Evolutionary conservation across 2,888 invertebrate genomes (phyloP), one percentile per base, ranked within the genome.

Genomic region (Opisthograptis luteolata): DNA sequence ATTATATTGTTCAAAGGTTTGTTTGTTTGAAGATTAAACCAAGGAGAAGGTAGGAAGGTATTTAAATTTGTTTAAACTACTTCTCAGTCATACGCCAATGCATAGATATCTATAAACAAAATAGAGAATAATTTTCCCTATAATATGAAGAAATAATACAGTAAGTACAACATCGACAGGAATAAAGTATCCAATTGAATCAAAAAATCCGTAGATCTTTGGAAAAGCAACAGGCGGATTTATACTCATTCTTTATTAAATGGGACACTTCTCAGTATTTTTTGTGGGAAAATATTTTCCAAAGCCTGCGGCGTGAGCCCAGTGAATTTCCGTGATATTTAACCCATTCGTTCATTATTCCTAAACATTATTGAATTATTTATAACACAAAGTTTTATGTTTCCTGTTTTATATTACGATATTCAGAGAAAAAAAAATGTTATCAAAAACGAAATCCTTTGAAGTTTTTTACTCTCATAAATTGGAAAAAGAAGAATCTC

Each of bases 311-410:
- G 32, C 37, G 45, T 37, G 31, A 32, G 41, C 45, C 31, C 13
- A 6, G 44, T 35, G 45, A 55, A 55, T 51, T 55, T 51, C 35
- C 27, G 51, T 41, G 54, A 54, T 43, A 50, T 35, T 47, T 45
- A 53, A 48, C 45, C 49, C 55, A 43, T 58, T 25, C 47, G 46
- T 49, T 54, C 48, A 55, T 62, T 55, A 60, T 50, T 58, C 42
- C 14, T 10, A 40, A 41, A 35, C 31, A 58, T 52, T 48, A 60
- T 45, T 52, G 45, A 49, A 49, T 55, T 60, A 58, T 58, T 49
- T 55, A 50, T 35, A 39, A 10, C 19, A 25, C 14, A 39, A 12
- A 10, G n/a, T 34, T 39, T 43, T 10, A 39, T 40, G 32, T 51
- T 49, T 28, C 37, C 52, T 22, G 28, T 20, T 52, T 50, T 32